Evolutionary conservation across 23 tunicate species (phyloP).

Genomic region (Trididemnum miniatum): DNA sequence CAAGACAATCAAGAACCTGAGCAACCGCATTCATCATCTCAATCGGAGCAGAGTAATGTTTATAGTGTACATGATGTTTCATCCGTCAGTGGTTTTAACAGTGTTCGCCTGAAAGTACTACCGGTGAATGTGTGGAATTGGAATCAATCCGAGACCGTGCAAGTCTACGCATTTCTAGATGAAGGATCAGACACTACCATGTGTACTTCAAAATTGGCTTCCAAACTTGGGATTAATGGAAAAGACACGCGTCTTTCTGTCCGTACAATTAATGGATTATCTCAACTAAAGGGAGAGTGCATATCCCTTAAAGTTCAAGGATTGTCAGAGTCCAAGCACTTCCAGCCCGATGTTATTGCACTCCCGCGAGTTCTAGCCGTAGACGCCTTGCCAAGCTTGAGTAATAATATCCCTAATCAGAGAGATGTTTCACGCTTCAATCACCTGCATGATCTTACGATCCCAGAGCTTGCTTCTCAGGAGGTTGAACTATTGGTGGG

Average conservation of each 20-base stretch:
- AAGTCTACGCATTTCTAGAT: background rate
- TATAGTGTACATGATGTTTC: background rate
- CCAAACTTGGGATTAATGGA: background rate
- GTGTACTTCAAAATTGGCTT: background rate
- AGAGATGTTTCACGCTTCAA: background rate
- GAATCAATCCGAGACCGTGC: background rate
- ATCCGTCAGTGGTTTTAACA: background rate
- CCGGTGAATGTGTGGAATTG: background rate
- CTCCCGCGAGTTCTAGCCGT: background rate
- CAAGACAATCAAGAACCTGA: background rate
- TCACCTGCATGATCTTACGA: background rate
- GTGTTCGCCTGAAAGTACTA: background rate
- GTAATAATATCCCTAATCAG: background rate
- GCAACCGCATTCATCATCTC: background rate
- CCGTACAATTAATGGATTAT: background rate
- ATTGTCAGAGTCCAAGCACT: background rate
- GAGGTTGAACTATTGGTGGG: too few species aligned
- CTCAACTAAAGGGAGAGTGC: background rate
- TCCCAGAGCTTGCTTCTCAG: background rate
- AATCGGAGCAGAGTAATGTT: background rate
- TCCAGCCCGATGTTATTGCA: background rate
- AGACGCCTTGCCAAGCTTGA: background rate
- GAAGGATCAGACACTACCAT: background rate
- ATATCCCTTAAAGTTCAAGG: background rate
- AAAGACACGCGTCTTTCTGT: background rate